These are phyloP conservation scores for Pollachius pollachius DNA, from an alignment of 2,113 vertebrate species.

Conservation along the genomic window DNA sequence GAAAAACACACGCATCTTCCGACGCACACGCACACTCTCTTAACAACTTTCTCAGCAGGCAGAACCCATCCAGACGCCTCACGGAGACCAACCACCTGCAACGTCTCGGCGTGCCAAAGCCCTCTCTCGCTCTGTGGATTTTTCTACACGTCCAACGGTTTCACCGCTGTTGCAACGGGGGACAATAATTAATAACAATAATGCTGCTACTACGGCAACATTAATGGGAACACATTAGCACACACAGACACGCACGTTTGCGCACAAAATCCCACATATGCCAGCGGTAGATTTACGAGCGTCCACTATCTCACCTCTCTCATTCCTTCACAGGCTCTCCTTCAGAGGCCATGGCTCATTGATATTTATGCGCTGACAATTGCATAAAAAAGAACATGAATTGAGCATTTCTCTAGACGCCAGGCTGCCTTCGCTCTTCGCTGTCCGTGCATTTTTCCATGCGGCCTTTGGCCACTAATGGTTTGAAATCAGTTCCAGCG, in stretches of 20 bases:
- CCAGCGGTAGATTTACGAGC: conserved; percentile 52
- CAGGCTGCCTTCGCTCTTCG: conserved; percentile 41
- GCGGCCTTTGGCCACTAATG: conserved; percentile 55
- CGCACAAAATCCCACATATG: conserved; percentile 44
- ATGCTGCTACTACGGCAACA: conserved; percentile 12
- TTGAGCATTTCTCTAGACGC: conserved; percentile 44
- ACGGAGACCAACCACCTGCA: conserved; percentile 30
- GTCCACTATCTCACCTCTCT: conserved; percentile 57
- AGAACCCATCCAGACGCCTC: conserved; percentile 23
- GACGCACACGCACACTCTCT: conserved; percentile 24
- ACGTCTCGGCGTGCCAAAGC: conserved; percentile 29
- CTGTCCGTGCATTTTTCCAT: conserved; percentile 46
- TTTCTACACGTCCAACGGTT: conserved; percentile 12
- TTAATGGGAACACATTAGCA: conserved; percentile 11
- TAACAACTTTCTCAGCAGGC: conserved; percentile 2
- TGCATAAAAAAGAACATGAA: conserved; percentile 53
- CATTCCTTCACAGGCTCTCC: conserved; percentile 28
- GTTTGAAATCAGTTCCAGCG: conserved; percentile 46
- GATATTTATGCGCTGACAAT: conserved; percentile 67
- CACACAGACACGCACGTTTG: conserved; percentile 6
- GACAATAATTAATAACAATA: conserved; percentile 20
- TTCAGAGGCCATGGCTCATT: conserved; percentile 48
- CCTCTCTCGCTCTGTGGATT: conserved; percentile 7
- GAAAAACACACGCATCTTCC: conserved; percentile 15
- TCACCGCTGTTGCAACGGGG: neutral